Evolutionary conservation across 2,888 invertebrate species (phyloP).

Genomic region (Hyles lineata): DNA sequence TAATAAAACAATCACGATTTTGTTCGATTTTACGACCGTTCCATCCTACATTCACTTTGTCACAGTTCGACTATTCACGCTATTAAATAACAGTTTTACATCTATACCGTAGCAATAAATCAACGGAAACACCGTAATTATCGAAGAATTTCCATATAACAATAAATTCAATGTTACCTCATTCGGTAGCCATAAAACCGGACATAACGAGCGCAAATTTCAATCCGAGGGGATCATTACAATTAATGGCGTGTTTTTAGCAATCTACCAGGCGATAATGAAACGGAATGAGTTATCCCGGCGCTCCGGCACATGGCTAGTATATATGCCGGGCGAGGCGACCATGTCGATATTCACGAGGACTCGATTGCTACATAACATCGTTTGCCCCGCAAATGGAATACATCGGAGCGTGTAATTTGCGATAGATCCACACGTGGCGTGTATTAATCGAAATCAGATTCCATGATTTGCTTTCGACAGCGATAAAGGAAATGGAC

Average conservation of each 20-base stretch:
- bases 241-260: slow-evolving; percentile 10
- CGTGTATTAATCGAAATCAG: slow-evolving; percentile 12
- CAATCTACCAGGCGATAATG: slow-evolving; percentile 16
- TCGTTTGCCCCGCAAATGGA: slow-evolving; percentile 52
- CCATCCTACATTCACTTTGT: background rate
- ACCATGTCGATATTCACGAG: slow-evolving; percentile 39
- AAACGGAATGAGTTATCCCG: slow-evolving; percentile 19
- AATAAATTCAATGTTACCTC: slow-evolving; percentile 14
- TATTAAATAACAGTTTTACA: slow-evolving; percentile 1
- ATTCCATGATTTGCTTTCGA: slow-evolving; percentile 10
- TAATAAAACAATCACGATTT: slow-evolving; percentile 15
- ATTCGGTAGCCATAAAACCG: slow-evolving; percentile 18
- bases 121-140: background rate
- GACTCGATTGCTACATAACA: slow-evolving; percentile 53
- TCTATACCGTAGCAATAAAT: background rate
- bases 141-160: slow-evolving; percentile 7
- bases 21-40: background rate
- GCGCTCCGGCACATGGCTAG: slow-evolving; percentile 7
- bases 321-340: background rate
- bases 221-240: slow-evolving; percentile 9
- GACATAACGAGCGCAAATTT: slow-evolving; percentile 5
- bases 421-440: slow-evolving; percentile 41
- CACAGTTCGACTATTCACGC: background rate
- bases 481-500: slow-evolving; percentile 8
- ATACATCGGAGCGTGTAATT: slow-evolving; percentile 48